phyloP scores from a whole-genome alignment of 2,113 vertebrate species.

The Nothoprocta pentlandii region DNA sequence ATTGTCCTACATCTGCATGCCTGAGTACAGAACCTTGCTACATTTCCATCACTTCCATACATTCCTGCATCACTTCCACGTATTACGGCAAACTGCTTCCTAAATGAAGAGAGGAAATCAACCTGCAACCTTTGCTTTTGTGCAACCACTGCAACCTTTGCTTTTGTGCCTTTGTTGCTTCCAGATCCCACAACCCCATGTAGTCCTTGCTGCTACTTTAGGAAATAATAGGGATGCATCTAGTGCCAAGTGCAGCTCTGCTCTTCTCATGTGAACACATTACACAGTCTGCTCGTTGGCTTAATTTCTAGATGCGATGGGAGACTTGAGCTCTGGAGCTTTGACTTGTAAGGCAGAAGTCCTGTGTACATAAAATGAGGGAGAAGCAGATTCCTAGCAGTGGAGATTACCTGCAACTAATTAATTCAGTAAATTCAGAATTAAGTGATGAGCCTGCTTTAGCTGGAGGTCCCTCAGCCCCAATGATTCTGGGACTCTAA shows the following conservation, averaged over 20 bases:
- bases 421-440: neutral
- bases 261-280: neutral
- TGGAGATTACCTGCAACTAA: neutral
- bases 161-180: neutral
- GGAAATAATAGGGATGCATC: neutral
- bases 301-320: neutral
- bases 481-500: neutral
- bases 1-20: fast-evolving
- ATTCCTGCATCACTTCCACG: neutral
- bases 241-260: neutral
- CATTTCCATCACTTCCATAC: neutral
- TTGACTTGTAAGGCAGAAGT: neutral
- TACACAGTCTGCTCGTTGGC: fast-evolving
- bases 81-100: neutral
- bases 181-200: neutral
- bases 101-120: neutral
- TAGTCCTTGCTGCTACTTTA: neutral
- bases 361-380: neutral
- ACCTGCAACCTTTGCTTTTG: neutral
- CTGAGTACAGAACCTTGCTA: neutral
- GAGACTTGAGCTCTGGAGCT: neutral
- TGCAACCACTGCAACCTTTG: neutral
- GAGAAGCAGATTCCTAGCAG: neutral
- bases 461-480: neutral
- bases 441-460: neutral